These are phyloP conservation scores for Mactromeris polynyma DNA, from an alignment of 2,888 invertebrate genomes.

Conservation along the genomic window DNA sequence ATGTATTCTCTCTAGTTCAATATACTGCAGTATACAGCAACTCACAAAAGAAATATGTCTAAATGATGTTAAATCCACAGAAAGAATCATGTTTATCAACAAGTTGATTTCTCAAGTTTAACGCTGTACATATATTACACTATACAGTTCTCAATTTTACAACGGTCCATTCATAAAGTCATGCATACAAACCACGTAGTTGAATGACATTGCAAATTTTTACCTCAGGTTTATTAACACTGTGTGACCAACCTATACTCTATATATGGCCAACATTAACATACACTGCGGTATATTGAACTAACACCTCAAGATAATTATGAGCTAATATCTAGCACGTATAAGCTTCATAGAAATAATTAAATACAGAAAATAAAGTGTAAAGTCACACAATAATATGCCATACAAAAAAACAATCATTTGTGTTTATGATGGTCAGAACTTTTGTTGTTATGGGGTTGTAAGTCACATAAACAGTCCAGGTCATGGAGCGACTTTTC, in stretches of 20 bases:
- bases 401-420: too few species aligned
- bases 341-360: not conserved
- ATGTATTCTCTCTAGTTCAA: not conserved
- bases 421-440: too few species aligned
- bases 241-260: not conserved
- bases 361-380: not conserved
- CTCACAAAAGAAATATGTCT: not conserved
- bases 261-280: not conserved
- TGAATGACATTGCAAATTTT: slow-evolving; percentile 18
- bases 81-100: not conserved
- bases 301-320: not conserved
- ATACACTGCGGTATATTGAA: not conserved
- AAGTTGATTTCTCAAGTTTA: not conserved
- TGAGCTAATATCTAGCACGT: not conserved
- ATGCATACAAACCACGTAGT: not conserved
- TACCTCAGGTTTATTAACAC: not conserved
- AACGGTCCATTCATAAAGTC: not conserved
- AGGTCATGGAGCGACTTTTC: too few species aligned
- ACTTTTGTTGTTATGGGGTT: too few species aligned
- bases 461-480: too few species aligned
- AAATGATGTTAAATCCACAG: not conserved
- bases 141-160: not conserved
- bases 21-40: not conserved
- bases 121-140: not conserved
- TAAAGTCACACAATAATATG: not conserved